Evolutionary conservation across 2,797 vertebrate genomes (phyloP), one percentile per base, ranked within the genome.

Genomic region (Aldrovandia affinis): DNA sequence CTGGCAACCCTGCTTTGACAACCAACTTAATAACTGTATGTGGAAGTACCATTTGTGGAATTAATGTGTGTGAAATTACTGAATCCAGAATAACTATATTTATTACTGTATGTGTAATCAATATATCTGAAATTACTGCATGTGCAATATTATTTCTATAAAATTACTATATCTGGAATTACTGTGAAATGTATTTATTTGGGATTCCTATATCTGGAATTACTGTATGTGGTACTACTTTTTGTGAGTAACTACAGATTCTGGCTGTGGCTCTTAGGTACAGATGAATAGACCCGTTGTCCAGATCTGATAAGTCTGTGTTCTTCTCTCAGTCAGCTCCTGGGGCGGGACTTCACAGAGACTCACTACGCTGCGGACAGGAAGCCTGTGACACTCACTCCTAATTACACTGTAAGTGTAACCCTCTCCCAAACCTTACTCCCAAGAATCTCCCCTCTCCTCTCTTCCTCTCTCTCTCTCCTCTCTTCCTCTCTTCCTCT

Each of bases 261-360:
- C 33, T 70, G 65, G 33, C 65, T 70, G 65, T 70, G 25, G 36
- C 33, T 70, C 9, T 30, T 36, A 20, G 65, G 33, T 70, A 1
- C 15, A 36, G 33, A 70, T 70, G 30, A 70, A 14, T 57, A 20
- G 6, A 57, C 54, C 54, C 54, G 14, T 20, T 57, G 6, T 12
- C 54, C 63, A 30, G 63, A 68, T 68, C 63, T 77, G 25, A 30
- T 61, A 18, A 30, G 2, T 85, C 25, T 83, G 55, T 81, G 47
- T 86, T 30, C 87, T 52, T 86, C 50, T 90, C 83, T 52, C 88
- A 96, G 95, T 61, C 93, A 95, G 80, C 94, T 96, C 50, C 84
- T 96, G 84, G 88, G 89, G 84, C 88, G 91, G 82, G 93, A 93
- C 89, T 96, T 96, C 88, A 94, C 93, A 52, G 95, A 95, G 89